A percentile compares a stretch with the other conserved stretches of the same genome.
Evolutionary conservation across 2,113 vertebrate genomes (phyloP).

Genomic region (Melospiza melodia): DNA sequence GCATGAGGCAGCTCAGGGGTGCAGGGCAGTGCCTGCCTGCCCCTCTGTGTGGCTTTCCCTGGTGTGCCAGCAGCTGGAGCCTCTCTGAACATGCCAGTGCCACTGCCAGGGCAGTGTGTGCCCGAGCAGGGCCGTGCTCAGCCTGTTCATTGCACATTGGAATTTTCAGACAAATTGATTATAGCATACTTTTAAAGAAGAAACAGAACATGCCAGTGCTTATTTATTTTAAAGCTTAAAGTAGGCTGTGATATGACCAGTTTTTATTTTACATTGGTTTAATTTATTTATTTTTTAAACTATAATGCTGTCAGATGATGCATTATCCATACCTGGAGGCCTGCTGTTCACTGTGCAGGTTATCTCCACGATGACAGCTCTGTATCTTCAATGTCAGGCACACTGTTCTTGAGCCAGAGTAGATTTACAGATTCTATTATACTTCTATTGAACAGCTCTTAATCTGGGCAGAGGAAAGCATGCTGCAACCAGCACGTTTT

Average conservation of each 20-base stretch:
- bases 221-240: conserved; percentile 22
- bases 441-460: conserved; percentile 77
- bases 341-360: conserved; percentile 49
- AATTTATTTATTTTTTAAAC: conserved; percentile 1
- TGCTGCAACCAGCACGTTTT: conserved; percentile 74
- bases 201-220: not conserved
- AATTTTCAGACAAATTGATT: not conserved
- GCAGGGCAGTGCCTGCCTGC: not conserved
- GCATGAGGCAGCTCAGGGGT: not conserved
- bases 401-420: conserved; percentile 57
- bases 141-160: not conserved
- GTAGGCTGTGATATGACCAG: not conserved
- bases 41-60: not conserved
- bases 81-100: accelerated
- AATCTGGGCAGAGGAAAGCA: conserved; percentile 68
- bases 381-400: conserved; percentile 71
- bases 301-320: conserved; percentile 49
- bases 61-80: not conserved
- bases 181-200: not conserved
- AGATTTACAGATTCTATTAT: conserved; percentile 85
- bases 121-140: not conserved
- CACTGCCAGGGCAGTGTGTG: not conserved
- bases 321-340: conserved; percentile 45
- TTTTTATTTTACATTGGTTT: conserved; percentile 44
- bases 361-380: conserved; percentile 70